Evolutionary conservation across 2,888 invertebrate species (phyloP).

Genomic region (Malacosoma neustria): DNA sequence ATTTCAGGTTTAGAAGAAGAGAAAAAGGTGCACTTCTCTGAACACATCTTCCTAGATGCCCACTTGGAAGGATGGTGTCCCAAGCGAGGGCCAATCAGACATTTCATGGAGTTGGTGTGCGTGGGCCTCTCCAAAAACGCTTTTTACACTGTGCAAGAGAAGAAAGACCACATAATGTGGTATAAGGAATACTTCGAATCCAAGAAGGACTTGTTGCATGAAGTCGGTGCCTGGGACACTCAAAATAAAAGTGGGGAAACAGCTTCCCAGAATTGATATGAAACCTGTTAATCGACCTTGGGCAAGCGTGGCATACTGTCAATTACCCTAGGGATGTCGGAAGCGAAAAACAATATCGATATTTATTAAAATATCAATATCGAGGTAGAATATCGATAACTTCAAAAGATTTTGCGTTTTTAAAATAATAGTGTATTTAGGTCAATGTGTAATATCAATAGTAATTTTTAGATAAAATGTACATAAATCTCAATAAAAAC

Average conservation of each 20-base stretch:
- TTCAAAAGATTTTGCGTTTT: too few species aligned
- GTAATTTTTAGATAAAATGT: too few species aligned
- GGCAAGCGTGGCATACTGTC: too few species aligned
- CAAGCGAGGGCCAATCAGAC: conserved; percentile 89
- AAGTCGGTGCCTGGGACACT: conserved; percentile 76
- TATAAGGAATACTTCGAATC: conserved; percentile 91
- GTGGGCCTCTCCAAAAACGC: conserved; percentile 96
- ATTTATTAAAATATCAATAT: too few species aligned
- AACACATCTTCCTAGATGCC: conserved; percentile 94
- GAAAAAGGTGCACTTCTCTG: conserved; percentile 86
- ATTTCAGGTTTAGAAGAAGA: conserved; percentile 77
- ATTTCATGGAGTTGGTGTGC: conserved; percentile 98
- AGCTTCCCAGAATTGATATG: conserved; percentile 20
- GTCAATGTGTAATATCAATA: too few species aligned
- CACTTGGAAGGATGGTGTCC: conserved; percentile 94
- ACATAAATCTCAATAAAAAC: too few species aligned
- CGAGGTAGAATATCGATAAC: too few species aligned
- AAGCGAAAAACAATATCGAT: too few species aligned
- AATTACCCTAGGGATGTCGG: too few species aligned
- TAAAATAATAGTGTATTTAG: too few species aligned
- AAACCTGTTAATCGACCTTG: too few species aligned
- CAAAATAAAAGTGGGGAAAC: conserved; percentile 15
- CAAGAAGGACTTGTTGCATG: conserved; percentile 82
- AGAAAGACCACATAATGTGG: conserved; percentile 93
- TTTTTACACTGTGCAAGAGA: conserved; percentile 90